Evolutionary conservation across 2,888 invertebrate genomes (phyloP).

Genomic region (Cheiracanthium punctorium): DNA sequence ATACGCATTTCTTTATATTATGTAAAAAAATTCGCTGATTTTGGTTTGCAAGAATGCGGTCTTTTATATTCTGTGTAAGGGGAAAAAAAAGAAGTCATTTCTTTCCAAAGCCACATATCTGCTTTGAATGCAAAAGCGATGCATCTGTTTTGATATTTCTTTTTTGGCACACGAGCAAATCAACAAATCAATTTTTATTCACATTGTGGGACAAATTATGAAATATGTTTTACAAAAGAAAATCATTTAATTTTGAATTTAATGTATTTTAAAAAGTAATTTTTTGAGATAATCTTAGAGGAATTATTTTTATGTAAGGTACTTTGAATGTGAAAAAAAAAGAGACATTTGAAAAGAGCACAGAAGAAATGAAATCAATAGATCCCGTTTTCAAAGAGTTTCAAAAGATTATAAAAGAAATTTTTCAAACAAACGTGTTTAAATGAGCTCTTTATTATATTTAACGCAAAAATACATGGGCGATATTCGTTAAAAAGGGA

Average conservation of each 20-base stretch:
- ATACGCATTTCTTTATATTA: background rate
- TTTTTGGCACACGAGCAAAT: slow-evolving; percentile 5
- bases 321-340: no score
- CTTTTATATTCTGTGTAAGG: background rate
- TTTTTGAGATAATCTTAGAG: no score
- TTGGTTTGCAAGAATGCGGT: background rate
- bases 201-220: background rate
- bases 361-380: no score
- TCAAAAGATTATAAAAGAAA: no score
- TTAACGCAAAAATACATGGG: no score
- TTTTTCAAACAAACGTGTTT: no score
- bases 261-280: no score
- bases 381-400: no score
- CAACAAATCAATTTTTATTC: slow-evolving; percentile 23
- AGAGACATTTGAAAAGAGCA: no score
- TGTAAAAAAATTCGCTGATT: background rate
- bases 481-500: no score
- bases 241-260: background rate
- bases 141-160: background rate
- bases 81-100: background rate
- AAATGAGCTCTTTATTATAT: no score
- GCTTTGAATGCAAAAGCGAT: background rate
- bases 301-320: no score
- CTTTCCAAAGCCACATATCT: background rate
- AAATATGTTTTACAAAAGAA: background rate